These are phyloP conservation scores for Trissolcus brochymenae DNA, from an alignment of 2,888 invertebrate species.

Conservation along the genomic window DNA sequence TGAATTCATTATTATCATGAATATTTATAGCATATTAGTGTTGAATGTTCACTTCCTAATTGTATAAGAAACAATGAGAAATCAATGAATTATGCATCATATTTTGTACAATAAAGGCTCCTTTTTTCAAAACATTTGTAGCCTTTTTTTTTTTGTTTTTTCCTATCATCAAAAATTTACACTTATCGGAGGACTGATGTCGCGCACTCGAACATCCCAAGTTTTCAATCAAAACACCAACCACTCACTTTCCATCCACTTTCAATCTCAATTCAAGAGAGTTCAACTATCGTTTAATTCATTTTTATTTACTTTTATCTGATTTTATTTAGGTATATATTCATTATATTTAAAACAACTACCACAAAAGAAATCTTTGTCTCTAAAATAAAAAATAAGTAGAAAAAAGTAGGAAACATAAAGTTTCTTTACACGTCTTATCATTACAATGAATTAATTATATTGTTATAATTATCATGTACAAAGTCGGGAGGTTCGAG, in stretches of 20 bases:
- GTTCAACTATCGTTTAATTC: conserved; percentile 16
- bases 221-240: conserved; percentile 23
- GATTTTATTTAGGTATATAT: conserved; percentile 19
- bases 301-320: conserved; percentile 1
- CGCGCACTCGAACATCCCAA: conserved; percentile 44
- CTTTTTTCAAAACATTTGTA: conserved; percentile 63
- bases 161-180: conserved; percentile 67
- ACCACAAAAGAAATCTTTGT: conserved; percentile 37
- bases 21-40: conserved; percentile 59
- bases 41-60: conserved; percentile 54
- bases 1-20: conserved; percentile 67
- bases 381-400: conserved; percentile 50
- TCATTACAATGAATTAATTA: conserved; percentile 23
- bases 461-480: conserved; percentile 19
- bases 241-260: conserved; percentile 18
- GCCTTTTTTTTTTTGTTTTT: conserved; percentile 58
- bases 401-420: conserved; percentile 38
- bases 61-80: conserved; percentile 67
- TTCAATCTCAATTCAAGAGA: conserved; percentile 16
- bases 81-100: conserved; percentile 67
- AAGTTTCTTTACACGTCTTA: conserved; percentile 41
- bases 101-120: conserved; percentile 73
- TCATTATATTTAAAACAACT: conserved; percentile 21
- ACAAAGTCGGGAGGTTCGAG: conserved; percentile 49
- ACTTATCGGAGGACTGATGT: conserved; percentile 59